These are phyloP conservation scores for Scolopax bukidnonensis DNA, from an alignment of 2,797 vertebrate genomes.

Conservation along the genomic window DNA sequence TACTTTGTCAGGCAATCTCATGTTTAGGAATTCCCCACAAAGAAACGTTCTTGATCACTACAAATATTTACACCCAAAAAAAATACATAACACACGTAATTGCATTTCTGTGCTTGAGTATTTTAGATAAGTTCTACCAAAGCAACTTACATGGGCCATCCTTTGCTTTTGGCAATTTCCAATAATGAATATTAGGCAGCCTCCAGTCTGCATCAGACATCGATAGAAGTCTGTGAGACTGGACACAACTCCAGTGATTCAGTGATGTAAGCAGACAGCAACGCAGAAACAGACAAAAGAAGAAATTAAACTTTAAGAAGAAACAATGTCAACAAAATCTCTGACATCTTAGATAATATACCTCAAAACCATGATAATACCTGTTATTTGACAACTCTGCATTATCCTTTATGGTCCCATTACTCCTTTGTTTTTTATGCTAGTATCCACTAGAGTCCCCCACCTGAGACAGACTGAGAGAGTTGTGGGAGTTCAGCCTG, in stretches of 20 bases:
- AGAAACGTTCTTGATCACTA: not conserved
- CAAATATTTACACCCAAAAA: not conserved
- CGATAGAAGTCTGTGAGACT: not conserved
- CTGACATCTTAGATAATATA: not conserved
- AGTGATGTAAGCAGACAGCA: not conserved
- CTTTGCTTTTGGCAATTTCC: not conserved
- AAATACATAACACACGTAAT: fast-evolving
- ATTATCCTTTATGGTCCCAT: not conserved
- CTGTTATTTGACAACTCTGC: not conserved
- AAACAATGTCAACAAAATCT: not conserved
- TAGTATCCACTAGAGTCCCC: not conserved
- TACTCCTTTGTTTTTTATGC: not conserved
- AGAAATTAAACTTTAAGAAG: not conserved
- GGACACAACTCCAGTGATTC: not conserved
- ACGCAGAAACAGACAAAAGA: not conserved
- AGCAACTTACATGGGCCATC: not conserved
- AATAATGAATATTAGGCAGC: not conserved
- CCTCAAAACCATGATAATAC: not conserved
- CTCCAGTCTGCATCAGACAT: not conserved
- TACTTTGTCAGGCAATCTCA: not conserved
- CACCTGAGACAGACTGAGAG: too few species aligned
- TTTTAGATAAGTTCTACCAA: not conserved
- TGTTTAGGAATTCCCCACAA: not conserved
- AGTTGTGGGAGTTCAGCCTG: too few species aligned
- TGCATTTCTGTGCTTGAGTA: not conserved